These are phyloP conservation scores for Neuroscelio doddi DNA, from an alignment of 2,888 invertebrate genomes.

Conservation along the genomic window DNA sequence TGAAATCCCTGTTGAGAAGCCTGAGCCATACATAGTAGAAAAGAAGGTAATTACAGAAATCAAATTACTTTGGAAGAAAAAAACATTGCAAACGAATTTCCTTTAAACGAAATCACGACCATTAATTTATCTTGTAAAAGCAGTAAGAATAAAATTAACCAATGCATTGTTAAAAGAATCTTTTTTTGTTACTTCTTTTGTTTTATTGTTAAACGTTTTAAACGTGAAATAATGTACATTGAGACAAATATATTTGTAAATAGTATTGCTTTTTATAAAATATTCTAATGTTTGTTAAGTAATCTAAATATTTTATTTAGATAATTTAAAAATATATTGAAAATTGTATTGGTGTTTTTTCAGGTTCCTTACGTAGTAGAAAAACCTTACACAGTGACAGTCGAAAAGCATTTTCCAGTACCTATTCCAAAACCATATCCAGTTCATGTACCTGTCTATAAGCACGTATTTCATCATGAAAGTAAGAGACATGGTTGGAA, in stretches of 20 bases:
- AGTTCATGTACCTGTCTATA: constrained; percentile 75
- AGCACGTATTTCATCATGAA: constrained; percentile 71
- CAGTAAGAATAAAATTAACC: too few species aligned
- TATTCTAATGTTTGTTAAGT: too few species aligned
- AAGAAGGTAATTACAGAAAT: constrained; percentile 69
- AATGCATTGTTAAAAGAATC: too few species aligned
- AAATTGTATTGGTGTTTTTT: too few species aligned
- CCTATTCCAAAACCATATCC: constrained; percentile 76
- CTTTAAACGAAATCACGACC: neutral
- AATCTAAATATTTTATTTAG: too few species aligned
- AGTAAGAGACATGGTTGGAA: constrained; percentile 62
- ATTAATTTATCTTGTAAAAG: too few species aligned
- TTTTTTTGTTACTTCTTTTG: too few species aligned
- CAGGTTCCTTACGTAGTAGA: constrained; percentile 76
- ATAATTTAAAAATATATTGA: too few species aligned
- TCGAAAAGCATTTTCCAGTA: constrained; percentile 75
- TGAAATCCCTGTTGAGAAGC: constrained; percentile 76
- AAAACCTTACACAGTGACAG: constrained; percentile 75
- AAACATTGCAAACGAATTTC: neutral
- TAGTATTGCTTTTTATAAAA: too few species aligned
- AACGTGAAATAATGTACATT: too few species aligned
- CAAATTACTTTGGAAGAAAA: neutral
- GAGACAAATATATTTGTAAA: too few species aligned
- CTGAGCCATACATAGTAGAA: constrained; percentile 76
- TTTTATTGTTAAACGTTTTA: too few species aligned